These are phyloP conservation scores for Oopsacas minuta DNA, from an alignment of 37 sponge, comb jelly and placozoan genomes.

Conservation along the genomic window DNA sequence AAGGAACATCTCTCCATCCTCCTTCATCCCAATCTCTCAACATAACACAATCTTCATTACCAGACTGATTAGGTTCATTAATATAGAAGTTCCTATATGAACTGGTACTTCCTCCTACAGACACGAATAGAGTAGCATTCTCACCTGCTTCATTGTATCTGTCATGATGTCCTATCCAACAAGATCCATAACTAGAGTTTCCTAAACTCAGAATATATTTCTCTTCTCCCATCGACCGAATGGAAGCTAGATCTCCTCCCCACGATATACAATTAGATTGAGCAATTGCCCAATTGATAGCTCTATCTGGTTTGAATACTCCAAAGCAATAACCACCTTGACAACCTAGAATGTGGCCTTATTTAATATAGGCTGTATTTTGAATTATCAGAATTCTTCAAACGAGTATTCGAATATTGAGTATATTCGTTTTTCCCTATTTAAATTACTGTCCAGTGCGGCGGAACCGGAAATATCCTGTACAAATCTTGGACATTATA, in stretches of 20 bases:
- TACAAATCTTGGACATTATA: no score
- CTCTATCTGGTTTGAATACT: not conserved
- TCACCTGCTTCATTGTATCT: not conserved
- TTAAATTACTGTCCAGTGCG: no score
- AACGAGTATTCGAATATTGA: no score
- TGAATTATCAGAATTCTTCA: no score
- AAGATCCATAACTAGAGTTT: not conserved
- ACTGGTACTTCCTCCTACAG: not conserved
- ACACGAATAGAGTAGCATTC: not conserved
- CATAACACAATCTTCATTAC: not conserved
- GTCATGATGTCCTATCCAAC: slow-evolving; percentile 19
- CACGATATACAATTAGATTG: not conserved
- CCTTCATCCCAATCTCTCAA: not conserved
- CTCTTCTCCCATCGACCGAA: not conserved
- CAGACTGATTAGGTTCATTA: not conserved
- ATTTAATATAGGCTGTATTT: no score
- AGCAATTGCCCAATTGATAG: not conserved
- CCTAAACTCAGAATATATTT: not conserved
- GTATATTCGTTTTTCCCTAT: no score
- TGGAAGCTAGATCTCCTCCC: slow-evolving; percentile 14
- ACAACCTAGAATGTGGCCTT: not conserved
- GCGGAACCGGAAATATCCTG: no score
- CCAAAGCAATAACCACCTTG: not conserved
- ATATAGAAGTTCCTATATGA: not conserved
- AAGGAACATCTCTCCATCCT: not conserved